Conservation (phyloP, 2,113 vertebrate genomes). For the Equus quagga region DNA sequence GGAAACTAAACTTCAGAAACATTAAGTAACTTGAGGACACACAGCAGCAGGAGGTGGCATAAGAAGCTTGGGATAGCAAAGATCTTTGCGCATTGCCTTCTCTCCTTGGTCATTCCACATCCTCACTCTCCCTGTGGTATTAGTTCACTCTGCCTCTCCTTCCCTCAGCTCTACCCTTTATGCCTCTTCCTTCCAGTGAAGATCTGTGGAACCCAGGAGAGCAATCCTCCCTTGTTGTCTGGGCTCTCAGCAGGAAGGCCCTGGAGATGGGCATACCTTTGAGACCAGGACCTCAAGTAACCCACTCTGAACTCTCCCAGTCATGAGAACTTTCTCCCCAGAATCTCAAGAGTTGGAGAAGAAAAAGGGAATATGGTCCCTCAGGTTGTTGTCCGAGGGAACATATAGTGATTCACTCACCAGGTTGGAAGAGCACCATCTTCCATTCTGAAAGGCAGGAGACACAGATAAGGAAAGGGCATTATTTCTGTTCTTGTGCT, state of each 20-base stretch:
- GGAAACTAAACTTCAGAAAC: background rate
- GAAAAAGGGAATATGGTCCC: background rate
- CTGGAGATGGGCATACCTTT: background rate
- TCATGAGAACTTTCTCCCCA: background rate
- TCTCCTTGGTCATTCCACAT: background rate
- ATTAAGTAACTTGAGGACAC: background rate
- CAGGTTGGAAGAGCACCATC: background rate
- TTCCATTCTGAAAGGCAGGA: background rate
- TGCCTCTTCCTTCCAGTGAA: background rate
- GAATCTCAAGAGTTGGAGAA: background rate
- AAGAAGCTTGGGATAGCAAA: background rate
- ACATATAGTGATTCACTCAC: background rate
- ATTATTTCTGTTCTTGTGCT: background rate
- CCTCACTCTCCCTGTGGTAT: background rate
- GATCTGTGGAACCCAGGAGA: background rate
- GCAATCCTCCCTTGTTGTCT: background rate
- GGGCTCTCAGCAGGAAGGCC: background rate
- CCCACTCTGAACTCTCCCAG: background rate
- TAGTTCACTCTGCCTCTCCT: background rate
- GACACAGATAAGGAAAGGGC: background rate
- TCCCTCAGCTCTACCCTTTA: accelerated
- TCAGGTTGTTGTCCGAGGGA: background rate
- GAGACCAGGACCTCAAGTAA: too few relatives aligned
- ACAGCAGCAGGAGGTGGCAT: background rate
- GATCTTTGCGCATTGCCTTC: background rate